Evolutionary conservation across 2,113 vertebrate species (phyloP).

Genomic region (Apodemus sylvaticus): DNA sequence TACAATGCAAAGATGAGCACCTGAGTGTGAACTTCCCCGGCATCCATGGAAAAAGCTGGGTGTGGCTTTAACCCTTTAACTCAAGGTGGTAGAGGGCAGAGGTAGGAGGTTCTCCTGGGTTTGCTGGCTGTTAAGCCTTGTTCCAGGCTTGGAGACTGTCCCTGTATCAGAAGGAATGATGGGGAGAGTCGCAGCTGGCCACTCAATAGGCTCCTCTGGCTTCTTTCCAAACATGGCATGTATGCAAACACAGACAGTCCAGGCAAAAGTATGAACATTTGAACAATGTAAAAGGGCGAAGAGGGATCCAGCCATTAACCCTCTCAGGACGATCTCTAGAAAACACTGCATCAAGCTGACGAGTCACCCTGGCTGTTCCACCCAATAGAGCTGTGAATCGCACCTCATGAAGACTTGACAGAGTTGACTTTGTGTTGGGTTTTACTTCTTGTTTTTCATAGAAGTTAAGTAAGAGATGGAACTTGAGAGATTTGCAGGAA

Average conservation of each 20-base stretch:
- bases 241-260: not conserved
- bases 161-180: not conserved
- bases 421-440: not conserved
- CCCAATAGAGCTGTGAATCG: too few species aligned
- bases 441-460: not conserved
- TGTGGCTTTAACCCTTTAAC: not conserved
- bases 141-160: not conserved
- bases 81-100: not conserved
- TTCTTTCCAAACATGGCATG: not conserved
- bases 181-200: not conserved
- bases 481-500: not conserved
- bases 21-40: too few species aligned
- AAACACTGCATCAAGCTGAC: not conserved
- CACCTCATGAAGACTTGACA: not conserved
- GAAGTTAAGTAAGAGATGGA: not conserved
- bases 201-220: not conserved
- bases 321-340: not conserved
- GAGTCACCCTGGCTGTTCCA: not conserved
- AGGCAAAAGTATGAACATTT: not conserved
- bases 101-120: not conserved
- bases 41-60: not conserved
- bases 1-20: not conserved
- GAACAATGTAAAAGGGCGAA: not conserved
- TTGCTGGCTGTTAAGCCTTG: not conserved
- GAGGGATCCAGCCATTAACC: rapidly evolving